Percentiles rank a stretch among this genome's conserved stretches.
Evolutionary conservation across 2,888 invertebrate species (phyloP).

Genomic region (Escarpia spicata): DNA sequence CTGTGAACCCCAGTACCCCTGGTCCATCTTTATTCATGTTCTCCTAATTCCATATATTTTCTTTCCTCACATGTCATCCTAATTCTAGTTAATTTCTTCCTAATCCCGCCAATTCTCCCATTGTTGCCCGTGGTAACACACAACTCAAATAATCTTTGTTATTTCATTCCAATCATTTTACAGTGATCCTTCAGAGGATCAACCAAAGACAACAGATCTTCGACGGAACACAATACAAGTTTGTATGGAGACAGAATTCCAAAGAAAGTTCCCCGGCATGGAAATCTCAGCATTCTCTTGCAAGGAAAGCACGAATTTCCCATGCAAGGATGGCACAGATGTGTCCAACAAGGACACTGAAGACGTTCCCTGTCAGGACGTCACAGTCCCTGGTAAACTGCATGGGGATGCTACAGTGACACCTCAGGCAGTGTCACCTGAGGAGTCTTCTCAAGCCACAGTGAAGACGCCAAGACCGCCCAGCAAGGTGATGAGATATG

Average conservation of each 20-base stretch:
- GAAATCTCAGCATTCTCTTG: not conserved
- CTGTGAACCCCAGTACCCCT: too few relatives aligned
- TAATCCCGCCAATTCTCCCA: too few relatives aligned
- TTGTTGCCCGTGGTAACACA: too few relatives aligned
- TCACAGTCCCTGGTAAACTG: not conserved
- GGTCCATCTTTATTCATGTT: too few relatives aligned
- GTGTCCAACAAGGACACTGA: not conserved
- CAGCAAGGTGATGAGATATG: conserved; percentile 38
- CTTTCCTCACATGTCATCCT: too few relatives aligned
- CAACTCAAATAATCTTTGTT: not conserved
- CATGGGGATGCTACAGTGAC: not conserved
- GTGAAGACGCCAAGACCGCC: conserved; percentile 49
- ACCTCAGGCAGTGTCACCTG: conserved; percentile 17
- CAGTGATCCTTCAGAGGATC: not conserved
- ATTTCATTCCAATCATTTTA: not conserved
- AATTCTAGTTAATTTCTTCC: too few relatives aligned
- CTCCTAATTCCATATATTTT: too few relatives aligned
- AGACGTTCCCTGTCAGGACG: not conserved
- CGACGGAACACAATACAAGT: too few relatives aligned
- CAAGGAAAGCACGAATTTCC: not conserved
- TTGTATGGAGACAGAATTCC: not conserved
- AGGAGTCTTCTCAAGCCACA: not conserved
- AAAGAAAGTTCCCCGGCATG: not conserved
- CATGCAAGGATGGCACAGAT: not conserved
- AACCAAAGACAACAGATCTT: not conserved